These are phyloP conservation scores for Didymodactylos carnosus DNA, from an alignment of 2,888 invertebrate genomes.

Conservation along the genomic window DNA sequence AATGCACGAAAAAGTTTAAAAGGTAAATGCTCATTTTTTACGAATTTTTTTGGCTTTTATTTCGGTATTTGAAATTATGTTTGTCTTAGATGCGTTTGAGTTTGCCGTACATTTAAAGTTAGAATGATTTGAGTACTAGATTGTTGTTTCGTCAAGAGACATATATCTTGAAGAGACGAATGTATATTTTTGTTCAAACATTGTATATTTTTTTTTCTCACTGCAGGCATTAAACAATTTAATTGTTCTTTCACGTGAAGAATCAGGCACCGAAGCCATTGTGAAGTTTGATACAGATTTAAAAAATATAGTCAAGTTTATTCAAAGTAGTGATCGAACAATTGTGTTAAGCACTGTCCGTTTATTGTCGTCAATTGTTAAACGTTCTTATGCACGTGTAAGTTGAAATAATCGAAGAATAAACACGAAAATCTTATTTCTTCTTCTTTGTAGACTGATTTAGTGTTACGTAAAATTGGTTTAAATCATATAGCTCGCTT, in stretches of 20 bases:
- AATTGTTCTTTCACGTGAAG: not conserved
- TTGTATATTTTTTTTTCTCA: not conserved
- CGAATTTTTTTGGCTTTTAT: too few species aligned
- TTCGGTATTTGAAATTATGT: too few species aligned
- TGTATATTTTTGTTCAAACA: not conserved
- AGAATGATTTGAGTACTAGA: too few species aligned
- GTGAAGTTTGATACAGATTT: not conserved
- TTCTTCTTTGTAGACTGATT: not conserved
- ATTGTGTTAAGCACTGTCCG: not conserved
- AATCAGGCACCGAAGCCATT: constrained; percentile 1
- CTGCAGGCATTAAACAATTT: constrained; percentile 8
- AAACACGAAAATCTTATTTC: not conserved
- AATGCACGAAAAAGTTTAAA: too few species aligned
- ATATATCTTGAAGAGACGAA: too few species aligned
- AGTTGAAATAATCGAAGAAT: not conserved
- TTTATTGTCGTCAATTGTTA: constrained; percentile 3
- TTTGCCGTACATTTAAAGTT: too few species aligned
- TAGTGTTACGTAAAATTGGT: constrained; percentile 1
- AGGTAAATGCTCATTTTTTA: too few species aligned
- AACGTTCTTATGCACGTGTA: constrained; percentile 5
- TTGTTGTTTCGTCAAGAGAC: too few species aligned
- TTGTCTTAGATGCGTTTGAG: too few species aligned
- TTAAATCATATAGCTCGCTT: constrained; percentile 2
- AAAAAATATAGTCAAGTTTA: not conserved
- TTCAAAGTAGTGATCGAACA: not conserved